Base-by-base conservation (phyloP, 2,888 invertebrate species). In the Xiphydria camelus region DNA sequence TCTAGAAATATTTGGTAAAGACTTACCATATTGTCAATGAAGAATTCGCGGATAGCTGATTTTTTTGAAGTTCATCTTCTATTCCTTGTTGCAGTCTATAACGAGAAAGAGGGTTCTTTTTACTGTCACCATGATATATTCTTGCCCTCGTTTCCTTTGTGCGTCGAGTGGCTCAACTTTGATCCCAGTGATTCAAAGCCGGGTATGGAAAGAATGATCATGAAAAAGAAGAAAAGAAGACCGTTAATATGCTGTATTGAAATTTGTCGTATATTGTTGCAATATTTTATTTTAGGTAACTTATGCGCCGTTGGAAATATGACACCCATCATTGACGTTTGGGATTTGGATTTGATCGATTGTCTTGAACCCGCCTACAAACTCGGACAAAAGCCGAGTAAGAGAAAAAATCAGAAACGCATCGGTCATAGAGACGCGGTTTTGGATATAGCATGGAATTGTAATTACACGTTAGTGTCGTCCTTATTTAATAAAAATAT, bases 281-380 rank as follows among this genome's bases (percentile, higher is more conserved):
- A n/a, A n/a, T 35, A 41, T 22, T 20, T 23, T 45, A 39, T 57
- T 53, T 19, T 45, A 83, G 89, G 88, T 12, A 97, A 94, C 75
- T 84, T 94, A 59, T 88, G 94, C 61, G 97, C 96, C 0, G 83
- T 97, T 45, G 97, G 95, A 7, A 88, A 88, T 22, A 95, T 98
- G 94, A 87, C 88, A 51, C 89, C 94, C 0, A 83, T 90, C 29
- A 95, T 98, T 44, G 90, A 94, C 61, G 85, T 98, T n/a, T 99
- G 97, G 96, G 96, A 98, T 76, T 76, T 98, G 31, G 97, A 98
- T 76, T 82, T 98, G 46, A 87, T 96, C 55, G 93, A 97, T 70
- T 87, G 88, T 45, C 78, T 96, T 26, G 94, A 94, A 67, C 94
- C 98, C 1, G 88, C 88, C 0, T 90, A 88, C 68, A 87, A 84